Evolutionary conservation across 1,140 invertebrate genomes (phyloP).

Genomic region (Penaeus chinensis): DNA sequence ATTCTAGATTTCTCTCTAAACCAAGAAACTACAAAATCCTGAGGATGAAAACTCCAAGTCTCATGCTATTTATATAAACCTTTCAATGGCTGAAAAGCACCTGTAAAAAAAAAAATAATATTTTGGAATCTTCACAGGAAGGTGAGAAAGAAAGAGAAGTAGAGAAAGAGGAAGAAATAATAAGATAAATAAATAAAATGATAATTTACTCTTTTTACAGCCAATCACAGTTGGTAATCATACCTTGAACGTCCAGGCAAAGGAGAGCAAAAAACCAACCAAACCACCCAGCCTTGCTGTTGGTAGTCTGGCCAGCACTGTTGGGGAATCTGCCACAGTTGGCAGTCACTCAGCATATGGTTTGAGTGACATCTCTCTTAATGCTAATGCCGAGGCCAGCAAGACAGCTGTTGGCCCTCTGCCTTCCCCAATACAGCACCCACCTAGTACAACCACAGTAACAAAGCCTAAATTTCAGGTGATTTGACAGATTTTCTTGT

Average conservation of each 20-base stretch:
- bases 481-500: slow-evolving; percentile 25
- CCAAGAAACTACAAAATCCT: too few relatives aligned
- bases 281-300: slow-evolving; percentile 28
- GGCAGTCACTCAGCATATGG: slow-evolving; percentile 37
- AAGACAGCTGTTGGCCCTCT: slow-evolving; percentile 18
- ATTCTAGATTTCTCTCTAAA: too few relatives aligned
- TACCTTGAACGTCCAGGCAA: slow-evolving; percentile 46
- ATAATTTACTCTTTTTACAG: slow-evolving; percentile 53
- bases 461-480: slow-evolving; percentile 60
- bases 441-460: slow-evolving; percentile 31
- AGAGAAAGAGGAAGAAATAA: too few relatives aligned
- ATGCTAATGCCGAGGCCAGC: slow-evolving; percentile 34
- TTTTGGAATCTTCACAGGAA: too few relatives aligned
- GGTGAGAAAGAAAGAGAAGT: too few relatives aligned
- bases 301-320: background rate
- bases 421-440: slow-evolving; percentile 27
- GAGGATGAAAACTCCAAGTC: too few relatives aligned
- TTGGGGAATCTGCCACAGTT: background rate
- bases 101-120: too few relatives aligned
- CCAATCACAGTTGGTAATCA: slow-evolving; percentile 50
- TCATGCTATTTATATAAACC: too few relatives aligned
- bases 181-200: background rate
- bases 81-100: too few relatives aligned
- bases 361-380: slow-evolving; percentile 32
- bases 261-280: slow-evolving; percentile 41